A percentile compares a stretch with the other conserved stretches of the same genome.
These are phyloP conservation scores for Matsumurasca onukii DNA, from an alignment of 1,140 invertebrate species.

Conservation along the genomic window DNA sequence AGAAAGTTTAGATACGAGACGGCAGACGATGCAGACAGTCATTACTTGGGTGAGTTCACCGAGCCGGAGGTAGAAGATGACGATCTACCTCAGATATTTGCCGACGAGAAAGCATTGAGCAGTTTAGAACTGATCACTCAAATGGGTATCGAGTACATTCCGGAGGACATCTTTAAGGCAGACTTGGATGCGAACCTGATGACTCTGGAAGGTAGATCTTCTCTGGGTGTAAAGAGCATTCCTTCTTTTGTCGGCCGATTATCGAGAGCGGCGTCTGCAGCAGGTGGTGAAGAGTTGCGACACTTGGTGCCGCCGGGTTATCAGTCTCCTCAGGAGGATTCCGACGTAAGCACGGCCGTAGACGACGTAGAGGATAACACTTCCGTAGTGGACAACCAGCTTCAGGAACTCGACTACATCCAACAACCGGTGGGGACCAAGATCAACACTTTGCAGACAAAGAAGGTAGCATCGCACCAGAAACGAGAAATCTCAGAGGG, in stretches of 20 bases:
- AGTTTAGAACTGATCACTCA: conserved; percentile 25
- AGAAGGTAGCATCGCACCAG: not conserved
- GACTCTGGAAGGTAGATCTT: not conserved
- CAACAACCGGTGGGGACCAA: not conserved
- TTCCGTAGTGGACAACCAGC: not conserved
- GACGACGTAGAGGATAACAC: not conserved
- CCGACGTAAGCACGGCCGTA: not conserved
- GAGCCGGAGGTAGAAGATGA: not conserved
- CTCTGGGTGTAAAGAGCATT: not conserved
- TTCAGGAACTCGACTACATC: conserved; percentile 8
- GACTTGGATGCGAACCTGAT: not conserved
- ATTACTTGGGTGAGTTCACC: conserved; percentile 3
- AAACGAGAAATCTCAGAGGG: not conserved
- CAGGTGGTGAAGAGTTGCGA: not conserved
- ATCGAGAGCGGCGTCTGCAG: not conserved
- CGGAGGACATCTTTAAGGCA: not conserved
- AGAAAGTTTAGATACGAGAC: conserved; percentile 4
- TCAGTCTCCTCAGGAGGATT: conserved; percentile 10
- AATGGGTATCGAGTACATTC: not conserved
- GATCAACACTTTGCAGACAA: not conserved
- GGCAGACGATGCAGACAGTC: not conserved
- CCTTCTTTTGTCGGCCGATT: not conserved
- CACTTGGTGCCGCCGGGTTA: not conserved
- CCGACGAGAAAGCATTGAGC: not conserved
- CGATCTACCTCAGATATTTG: not conserved